These are phyloP conservation scores for Cephus nigrinus DNA, from an alignment of 2,888 invertebrate genomes.

Conservation along the genomic window DNA sequence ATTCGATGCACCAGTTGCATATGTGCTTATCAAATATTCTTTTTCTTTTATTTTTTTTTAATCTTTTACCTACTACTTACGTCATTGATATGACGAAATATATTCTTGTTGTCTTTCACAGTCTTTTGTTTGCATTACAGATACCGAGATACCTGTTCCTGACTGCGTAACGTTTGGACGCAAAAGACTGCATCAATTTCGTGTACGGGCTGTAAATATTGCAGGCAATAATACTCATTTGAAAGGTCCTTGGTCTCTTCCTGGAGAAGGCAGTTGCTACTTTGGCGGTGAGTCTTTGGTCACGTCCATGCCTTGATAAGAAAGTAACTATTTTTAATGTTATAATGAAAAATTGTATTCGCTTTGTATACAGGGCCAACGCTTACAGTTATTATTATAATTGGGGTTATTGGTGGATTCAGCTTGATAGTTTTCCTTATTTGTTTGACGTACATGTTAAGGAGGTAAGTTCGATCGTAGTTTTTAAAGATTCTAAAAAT, in stretches of 20 bases:
- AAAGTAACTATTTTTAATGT: not conserved
- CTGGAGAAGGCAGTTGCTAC: slow-evolving; percentile 63
- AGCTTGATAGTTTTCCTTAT: slow-evolving; percentile 44
- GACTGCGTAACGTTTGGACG: slow-evolving; percentile 58
- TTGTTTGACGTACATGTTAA: slow-evolving; percentile 51
- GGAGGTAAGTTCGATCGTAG: slow-evolving; percentile 40
- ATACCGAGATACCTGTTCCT: slow-evolving; percentile 55
- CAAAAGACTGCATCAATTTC: slow-evolving; percentile 54
- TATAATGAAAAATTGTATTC: slow-evolving; percentile 2
- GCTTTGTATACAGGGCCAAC: slow-evolving; percentile 48
- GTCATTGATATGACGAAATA: too few species aligned
- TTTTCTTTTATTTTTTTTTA: too few species aligned
- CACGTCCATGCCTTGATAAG: slow-evolving; percentile 5
- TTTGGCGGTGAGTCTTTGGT: slow-evolving; percentile 50
- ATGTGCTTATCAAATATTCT: too few species aligned
- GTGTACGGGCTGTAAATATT: slow-evolving; percentile 64
- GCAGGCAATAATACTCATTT: slow-evolving; percentile 47
- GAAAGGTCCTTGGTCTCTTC: slow-evolving; percentile 64
- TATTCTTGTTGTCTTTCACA: too few species aligned
- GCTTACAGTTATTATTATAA: slow-evolving; percentile 43
- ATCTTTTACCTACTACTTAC: too few species aligned
- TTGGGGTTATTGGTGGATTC: slow-evolving; percentile 54
- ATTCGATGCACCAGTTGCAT: too few species aligned
- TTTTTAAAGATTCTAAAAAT: not conserved
- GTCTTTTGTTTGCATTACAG: slow-evolving; percentile 35